A percentile compares a stretch with the other conserved stretches of the same genome.
Conservation (phyloP, 2,888 invertebrate species). For the Coleophora flavipennella region DNA sequence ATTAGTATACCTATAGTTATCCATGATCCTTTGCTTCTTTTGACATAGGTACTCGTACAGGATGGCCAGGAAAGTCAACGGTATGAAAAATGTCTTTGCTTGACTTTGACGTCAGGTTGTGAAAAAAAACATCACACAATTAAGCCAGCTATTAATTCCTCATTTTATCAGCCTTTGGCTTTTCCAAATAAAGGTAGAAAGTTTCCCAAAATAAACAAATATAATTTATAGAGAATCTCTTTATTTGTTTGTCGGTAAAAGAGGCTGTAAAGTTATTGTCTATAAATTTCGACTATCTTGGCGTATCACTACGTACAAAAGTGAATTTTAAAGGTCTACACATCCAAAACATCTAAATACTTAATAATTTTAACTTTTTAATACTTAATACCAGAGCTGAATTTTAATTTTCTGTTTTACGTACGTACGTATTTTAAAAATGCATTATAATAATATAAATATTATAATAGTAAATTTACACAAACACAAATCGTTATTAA, state of each 20-base stretch:
- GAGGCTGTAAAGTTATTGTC: slow-evolving; percentile 69
- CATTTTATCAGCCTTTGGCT: not conserved
- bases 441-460: slow-evolving; percentile 20
- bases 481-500: slow-evolving; percentile 27
- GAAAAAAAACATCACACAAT: no score
- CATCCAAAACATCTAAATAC: slow-evolving; percentile 33
- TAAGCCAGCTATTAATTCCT: no score
- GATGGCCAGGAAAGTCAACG: no score
- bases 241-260: slow-evolving; percentile 65
- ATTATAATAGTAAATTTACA: no score
- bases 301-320: slow-evolving; percentile 41
- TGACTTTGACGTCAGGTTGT: no score
- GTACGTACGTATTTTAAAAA: slow-evolving; percentile 29
- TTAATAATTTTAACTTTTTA: slow-evolving; percentile 1
- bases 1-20: no score
- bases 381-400: slow-evolving; percentile 10
- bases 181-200: not conserved
- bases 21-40: no score
- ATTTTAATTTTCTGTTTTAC: slow-evolving; percentile 7
- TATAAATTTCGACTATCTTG: slow-evolving; percentile 58
- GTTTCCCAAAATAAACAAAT: slow-evolving; percentile 35
- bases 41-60: no score
- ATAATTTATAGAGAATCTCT: slow-evolving; percentile 47
- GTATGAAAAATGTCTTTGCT: no score
- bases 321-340: slow-evolving; percentile 28